Base-by-base conservation (phyloP, 2,888 invertebrate species). In the Limenitis camilla region DNA sequence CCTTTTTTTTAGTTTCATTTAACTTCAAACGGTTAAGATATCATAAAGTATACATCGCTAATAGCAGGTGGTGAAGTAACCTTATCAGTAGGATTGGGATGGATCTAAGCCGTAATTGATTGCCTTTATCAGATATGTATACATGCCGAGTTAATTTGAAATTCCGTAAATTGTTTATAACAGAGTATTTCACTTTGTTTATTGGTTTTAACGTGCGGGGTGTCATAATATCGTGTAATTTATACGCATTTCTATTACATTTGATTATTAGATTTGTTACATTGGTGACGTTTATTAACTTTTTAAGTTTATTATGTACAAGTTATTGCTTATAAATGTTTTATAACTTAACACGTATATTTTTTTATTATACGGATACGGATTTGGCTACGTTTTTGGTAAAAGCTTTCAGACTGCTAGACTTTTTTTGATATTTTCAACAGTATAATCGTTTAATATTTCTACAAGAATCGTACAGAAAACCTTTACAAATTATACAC, bases 111-210 rank as follows among this genome's bases (percentile, higher is more conserved):
- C 35, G 38, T 49, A 49, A 42, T 50, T 35, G 44, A 51, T 44
- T 30, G 40, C 40, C 44, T 39, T 40, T 35, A 45, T 51, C 50
- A 44, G 43, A 50, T 50, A 44, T 32, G 45, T 45, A 35, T 52
- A 55, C 49, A 35, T 35, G 44, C 52, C 32, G 39, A 41, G 45
- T 52, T 49, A 45, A 45, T 49, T 49, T 46, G 55, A 45, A 52
- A 49, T 45, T 32, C 47, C 41, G 45, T 52, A 52, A 52, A 52
- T 49, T 49, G 42, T 52, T 49, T 51, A 42, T 49, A 49, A 55
- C 11, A 52, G 49, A 49, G 38, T 29, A 46, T 44, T 45, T 40
- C 40, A 49, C 41, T 52, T 39, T 35, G 52, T 55, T 55, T 55
- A 48, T 48, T 36, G 40, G 11, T 39, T 39, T 39, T 32, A 49